phyloP scores from a whole-genome alignment of 2,888 invertebrate genomes.

The Sepioteuthis lessoniana region DNA sequence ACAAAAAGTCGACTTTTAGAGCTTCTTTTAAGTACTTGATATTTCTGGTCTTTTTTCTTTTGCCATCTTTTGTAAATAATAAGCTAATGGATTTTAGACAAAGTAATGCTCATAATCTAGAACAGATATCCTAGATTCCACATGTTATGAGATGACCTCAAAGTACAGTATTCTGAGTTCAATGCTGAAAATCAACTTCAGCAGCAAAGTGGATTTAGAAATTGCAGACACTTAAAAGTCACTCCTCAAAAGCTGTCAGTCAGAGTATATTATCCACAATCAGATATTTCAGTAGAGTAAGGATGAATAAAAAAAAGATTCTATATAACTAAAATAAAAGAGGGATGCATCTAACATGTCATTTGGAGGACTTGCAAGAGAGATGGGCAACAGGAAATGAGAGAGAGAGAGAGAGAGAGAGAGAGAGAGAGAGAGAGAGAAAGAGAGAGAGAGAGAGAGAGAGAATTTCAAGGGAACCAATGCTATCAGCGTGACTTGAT shows the following conservation, averaged over 20 bases:
- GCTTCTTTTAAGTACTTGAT: neutral
- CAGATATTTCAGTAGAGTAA: too few relatives aligned
- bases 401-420: too few relatives aligned
- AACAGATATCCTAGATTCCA: neutral
- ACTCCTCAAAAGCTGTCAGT: neutral
- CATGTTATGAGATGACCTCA: neutral
- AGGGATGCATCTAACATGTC: too few relatives aligned
- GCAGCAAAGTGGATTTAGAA: neutral
- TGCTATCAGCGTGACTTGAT: too few relatives aligned
- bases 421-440: too few relatives aligned
- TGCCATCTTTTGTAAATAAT: neutral
- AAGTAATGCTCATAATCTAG: neutral
- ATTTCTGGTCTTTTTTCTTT: neutral
- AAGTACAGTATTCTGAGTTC: neutral
- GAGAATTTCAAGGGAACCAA: too few relatives aligned
- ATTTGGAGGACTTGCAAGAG: too few relatives aligned
- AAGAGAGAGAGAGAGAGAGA: too few relatives aligned
- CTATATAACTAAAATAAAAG: too few relatives aligned
- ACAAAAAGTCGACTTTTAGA: neutral
- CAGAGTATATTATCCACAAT: too few relatives aligned
- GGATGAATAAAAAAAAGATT: too few relatives aligned
- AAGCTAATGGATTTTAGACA: neutral
- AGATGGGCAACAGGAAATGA: too few relatives aligned
- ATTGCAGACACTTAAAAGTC: neutral
- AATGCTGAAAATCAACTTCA: neutral